A percentile compares a stretch with the other conserved stretches of the same genome.
phyloP scores from a whole-genome alignment of 64 coral and sea anemone genomes.

The Hydrozoanthus tunicans region DNA sequence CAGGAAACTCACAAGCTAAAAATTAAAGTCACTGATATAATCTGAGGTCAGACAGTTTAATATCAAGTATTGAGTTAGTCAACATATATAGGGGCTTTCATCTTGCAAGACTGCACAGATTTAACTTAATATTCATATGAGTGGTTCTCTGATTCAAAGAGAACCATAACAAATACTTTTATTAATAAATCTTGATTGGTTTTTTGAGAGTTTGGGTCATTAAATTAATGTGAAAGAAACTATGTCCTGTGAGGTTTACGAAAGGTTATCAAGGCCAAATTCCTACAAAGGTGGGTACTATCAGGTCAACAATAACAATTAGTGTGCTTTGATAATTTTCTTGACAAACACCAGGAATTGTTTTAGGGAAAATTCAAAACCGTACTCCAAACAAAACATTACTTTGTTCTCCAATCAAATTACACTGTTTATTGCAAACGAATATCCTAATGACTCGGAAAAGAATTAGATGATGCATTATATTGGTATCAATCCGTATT shows the following conservation, averaged over 20 bases:
- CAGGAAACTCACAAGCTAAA: not conserved
- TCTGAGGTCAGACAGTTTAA: not conserved
- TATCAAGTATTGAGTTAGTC: not conserved
- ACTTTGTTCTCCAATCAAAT: conserved; percentile 8
- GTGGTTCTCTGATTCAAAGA: too few species aligned
- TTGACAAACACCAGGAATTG: conserved; percentile 25
- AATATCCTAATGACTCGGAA: too few species aligned
- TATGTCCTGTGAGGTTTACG: not conserved
- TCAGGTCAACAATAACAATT: not conserved
- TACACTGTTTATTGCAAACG: not conserved
- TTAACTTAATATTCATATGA: too few species aligned
- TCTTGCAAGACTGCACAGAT: too few species aligned
- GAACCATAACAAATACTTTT: too few species aligned
- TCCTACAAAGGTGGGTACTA: not conserved
- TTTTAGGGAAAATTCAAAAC: not conserved
- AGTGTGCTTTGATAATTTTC: not conserved
- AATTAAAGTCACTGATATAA: not conserved
- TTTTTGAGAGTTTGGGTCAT: too few species aligned
- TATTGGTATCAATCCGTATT: too few species aligned
- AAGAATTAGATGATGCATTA: too few species aligned
- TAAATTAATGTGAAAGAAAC: not conserved
- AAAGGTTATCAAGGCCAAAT: not conserved
- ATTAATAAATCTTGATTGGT: too few species aligned
- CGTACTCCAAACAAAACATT: not conserved
- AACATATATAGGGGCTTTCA: too few species aligned